Evolutionary conservation across 2,888 invertebrate genomes (phyloP), one percentile per base, ranked within the genome.

Genomic region (Hedychridium roseum): DNA sequence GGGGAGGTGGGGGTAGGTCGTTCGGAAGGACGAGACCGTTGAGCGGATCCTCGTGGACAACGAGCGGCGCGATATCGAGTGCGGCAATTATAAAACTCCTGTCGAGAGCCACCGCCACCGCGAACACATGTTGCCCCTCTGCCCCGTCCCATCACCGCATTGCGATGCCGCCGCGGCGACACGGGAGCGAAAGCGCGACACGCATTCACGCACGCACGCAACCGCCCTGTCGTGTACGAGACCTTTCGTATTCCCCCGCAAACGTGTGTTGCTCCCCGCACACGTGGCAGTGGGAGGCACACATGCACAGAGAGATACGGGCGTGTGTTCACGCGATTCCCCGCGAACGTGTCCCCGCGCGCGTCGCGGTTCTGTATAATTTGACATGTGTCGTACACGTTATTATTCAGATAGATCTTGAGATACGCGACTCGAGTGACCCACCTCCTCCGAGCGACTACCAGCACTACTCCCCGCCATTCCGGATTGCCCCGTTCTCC

Each of bases 351-450:
- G 57, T 42, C 52, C 55, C 60, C 63, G 60, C 61, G 63, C 67
- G 65, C 58, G 59, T 70, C 70, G 71, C 67, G 64, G 68, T 70
- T 73, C 68, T 70, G 77, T 76, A 77, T 77, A 78, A 78, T 78
- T 78, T 76, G 76, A 77, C 78, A 77, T 75, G 76, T 77, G 77
- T 78, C 76, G 71, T 77, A 78, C 77, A 77, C 76, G 76, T 78
- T 77, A 78, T 78, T 78, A 78, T 78, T 78, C 77, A 73, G 76
- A 78, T 76, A 74, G 77, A 78, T 76, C 72, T 71, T 55, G 69
- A 75, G 77, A 78, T 78, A 76, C 58, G 64, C 60, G 65, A 62
- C 43, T 51, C 58, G 53, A 56, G 57, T 57, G 46, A 50, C 51
- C 57, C 50, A 45, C 52, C 48, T 43, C 49, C 57, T 47, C 43